These are phyloP conservation scores for Eubasilissa splendida DNA, from an alignment of 2,888 invertebrate genomes.

Conservation along the genomic window DNA sequence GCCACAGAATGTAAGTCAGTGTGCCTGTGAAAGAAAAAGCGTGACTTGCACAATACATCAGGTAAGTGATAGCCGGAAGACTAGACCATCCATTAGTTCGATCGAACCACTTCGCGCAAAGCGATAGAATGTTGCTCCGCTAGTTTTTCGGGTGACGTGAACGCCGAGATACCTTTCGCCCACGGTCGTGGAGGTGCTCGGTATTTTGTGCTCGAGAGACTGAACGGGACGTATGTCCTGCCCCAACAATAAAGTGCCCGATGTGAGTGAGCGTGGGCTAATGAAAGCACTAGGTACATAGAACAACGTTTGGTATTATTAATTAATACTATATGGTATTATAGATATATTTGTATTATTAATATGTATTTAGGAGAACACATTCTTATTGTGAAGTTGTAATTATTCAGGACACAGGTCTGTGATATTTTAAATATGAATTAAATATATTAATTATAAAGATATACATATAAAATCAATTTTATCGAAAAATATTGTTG, in stretches of 20 bases:
- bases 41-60: slow-evolving; percentile 30
- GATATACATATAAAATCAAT: no score
- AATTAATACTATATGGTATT: no score
- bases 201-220: not conserved
- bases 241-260: slow-evolving; percentile 7
- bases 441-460: no score
- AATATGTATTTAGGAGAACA: no score
- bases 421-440: no score
- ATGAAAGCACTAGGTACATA: not conserved
- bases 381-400: no score
- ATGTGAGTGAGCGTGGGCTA: not conserved
- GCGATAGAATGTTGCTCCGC: not conserved
- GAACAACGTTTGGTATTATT: no score
- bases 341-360: no score
- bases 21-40: slow-evolving; percentile 28
- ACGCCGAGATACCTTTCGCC: no score
- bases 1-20: slow-evolving; percentile 11
- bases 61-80: slow-evolving; percentile 31
- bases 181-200: no score
- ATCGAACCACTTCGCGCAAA: not conserved
- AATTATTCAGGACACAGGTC: no score
- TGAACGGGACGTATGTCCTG: slow-evolving; percentile 3
- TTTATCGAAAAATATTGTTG: no score
- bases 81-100: not conserved
- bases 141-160: not conserved